A percentile compares a stretch with the other conserved stretches of the same genome.
Conservation (phyloP, 1,140 invertebrate genomes). For the Drosophila lini region DNA sequence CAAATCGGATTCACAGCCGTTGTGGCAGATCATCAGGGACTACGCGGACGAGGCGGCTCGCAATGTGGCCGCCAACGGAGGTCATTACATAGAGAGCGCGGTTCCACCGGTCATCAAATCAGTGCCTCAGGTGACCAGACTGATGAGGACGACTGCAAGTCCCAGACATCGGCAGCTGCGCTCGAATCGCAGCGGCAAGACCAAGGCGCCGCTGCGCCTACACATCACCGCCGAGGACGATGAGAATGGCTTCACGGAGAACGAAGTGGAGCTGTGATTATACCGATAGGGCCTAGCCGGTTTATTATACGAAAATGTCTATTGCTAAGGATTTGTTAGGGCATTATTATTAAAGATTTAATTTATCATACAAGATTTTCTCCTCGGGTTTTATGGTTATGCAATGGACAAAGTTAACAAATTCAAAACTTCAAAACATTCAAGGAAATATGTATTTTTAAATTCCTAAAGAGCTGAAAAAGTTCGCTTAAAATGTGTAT, state of each 20-base stretch:
- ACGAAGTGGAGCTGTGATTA: slow-evolving; percentile 17
- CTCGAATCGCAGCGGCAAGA: not conserved
- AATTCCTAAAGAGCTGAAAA: too few relatives aligned
- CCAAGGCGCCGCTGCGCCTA: slow-evolving; percentile 36
- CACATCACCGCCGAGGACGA: slow-evolving; percentile 74
- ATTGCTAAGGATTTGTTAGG: not conserved
- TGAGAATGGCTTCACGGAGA: slow-evolving; percentile 38
- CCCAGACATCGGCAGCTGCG: slow-evolving; percentile 7
- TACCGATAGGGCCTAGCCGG: not conserved
- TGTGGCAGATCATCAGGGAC: slow-evolving; percentile 69
- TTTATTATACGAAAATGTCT: not conserved
- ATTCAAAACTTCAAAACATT: too few relatives aligned
- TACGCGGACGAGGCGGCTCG: slow-evolving; percentile 65
- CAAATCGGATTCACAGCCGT: slow-evolving; percentile 27
- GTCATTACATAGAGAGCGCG: slow-evolving; percentile 31
- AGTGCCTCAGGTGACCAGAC: not conserved
- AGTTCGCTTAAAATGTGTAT: too few relatives aligned
- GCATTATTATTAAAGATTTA: not conserved
- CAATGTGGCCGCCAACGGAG: slow-evolving; percentile 55
- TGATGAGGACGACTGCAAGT: not conserved
- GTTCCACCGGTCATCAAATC: not conserved
- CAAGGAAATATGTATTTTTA: too few relatives aligned
- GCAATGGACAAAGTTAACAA: too few relatives aligned
- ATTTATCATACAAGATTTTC: not conserved
- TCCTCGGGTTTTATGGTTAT: not conserved